Conservation (phyloP, 2,797 vertebrate genomes). For the Tiaroga cobitis region DNA sequence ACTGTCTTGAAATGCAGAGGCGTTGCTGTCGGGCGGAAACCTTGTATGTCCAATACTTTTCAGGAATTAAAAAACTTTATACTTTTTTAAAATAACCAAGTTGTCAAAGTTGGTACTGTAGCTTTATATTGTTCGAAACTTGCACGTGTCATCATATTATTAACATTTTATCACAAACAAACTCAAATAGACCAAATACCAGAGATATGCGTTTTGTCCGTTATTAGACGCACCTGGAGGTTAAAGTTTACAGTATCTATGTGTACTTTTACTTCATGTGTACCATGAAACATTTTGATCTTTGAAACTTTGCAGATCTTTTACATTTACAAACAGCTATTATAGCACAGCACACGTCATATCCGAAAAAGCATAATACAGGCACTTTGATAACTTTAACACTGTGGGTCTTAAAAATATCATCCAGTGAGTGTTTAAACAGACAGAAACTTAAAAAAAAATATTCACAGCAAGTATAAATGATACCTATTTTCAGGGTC, state of each 20-base stretch:
- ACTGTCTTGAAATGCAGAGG: neutral
- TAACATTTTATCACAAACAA: neutral
- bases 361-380: neutral
- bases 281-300: neutral
- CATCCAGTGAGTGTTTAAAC: neutral
- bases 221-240: neutral
- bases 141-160: neutral
- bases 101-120: neutral
- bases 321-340: neutral
- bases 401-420: no score
- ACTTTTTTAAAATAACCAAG: neutral
- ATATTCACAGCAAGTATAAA: neutral
- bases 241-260: neutral
- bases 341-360: neutral
- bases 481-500: constrained; percentile 97
- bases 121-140: neutral
- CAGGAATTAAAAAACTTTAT: neutral
- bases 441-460: neutral
- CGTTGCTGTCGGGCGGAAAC: neutral
- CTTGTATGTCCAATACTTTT: neutral
- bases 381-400: neutral
- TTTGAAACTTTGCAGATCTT: neutral
- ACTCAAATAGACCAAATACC: neutral
- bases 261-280: neutral
- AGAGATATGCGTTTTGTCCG: neutral